phyloP scores from a whole-genome alignment of 2,888 invertebrate species.

The Deilephila elpenor region DNA sequence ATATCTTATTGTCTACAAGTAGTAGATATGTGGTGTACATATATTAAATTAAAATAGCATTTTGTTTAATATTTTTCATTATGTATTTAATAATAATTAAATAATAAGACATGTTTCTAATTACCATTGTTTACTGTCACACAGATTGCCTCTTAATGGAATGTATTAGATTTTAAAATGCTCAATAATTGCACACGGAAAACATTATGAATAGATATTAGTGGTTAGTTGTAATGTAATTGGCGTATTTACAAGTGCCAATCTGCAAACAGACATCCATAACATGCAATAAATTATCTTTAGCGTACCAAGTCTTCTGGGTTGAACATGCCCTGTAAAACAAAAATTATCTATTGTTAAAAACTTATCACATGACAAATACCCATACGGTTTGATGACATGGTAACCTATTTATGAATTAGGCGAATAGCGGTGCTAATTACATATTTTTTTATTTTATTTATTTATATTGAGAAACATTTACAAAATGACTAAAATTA shows the following conservation, averaged over 20 bases:
- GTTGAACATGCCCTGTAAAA: constrained; percentile 93
- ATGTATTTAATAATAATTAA: too few relatives aligned
- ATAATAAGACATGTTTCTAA: too few relatives aligned
- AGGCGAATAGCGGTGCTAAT: too few relatives aligned
- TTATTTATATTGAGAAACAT: too few relatives aligned
- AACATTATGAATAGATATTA: constrained; percentile 47
- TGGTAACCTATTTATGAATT: too few relatives aligned
- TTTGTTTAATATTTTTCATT: too few relatives aligned
- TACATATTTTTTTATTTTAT: too few relatives aligned
- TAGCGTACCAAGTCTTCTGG: constrained; percentile 91
- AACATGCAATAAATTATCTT: constrained; percentile 73
- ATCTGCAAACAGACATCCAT: constrained; percentile 59
- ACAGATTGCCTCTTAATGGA: constrained; percentile 46
- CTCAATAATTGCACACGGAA: constrained; percentile 65
- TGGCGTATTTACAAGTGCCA: constrained; percentile 74
- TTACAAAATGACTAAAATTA: too few relatives aligned
- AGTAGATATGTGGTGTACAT: too few relatives aligned
- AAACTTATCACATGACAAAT: constrained; percentile 29
- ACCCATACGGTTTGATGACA: neutral
- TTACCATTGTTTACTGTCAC: too few relatives aligned
- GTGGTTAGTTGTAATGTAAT: constrained; percentile 50
- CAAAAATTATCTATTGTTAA: constrained; percentile 46
- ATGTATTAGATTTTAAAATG: constrained; percentile 51
- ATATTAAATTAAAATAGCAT: too few relatives aligned
- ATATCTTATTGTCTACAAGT: too few relatives aligned